These are phyloP conservation scores for Peribatodes rhomboidaria DNA, from an alignment of 2,888 invertebrate species.

Conservation along the genomic window DNA sequence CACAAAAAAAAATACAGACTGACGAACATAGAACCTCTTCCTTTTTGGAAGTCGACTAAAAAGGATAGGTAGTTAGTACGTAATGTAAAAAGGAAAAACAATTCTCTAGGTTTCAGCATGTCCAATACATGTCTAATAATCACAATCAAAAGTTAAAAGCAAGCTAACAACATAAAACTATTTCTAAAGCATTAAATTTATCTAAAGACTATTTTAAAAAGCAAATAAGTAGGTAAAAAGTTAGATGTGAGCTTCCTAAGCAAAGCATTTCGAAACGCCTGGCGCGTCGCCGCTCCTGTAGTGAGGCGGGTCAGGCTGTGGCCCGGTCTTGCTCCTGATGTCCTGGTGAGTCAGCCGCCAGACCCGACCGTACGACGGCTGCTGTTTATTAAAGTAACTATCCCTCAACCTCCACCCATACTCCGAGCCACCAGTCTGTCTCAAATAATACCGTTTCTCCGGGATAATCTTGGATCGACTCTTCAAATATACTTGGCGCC, in stretches of 20 bases:
- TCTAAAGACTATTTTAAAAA: constrained; percentile 9
- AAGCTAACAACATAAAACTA: no score
- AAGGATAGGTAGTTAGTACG: no score
- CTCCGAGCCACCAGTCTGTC: constrained; percentile 54
- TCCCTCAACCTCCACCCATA: constrained; percentile 65
- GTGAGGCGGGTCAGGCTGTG: constrained; percentile 61
- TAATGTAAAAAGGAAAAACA: no score
- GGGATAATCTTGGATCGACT: constrained; percentile 54
- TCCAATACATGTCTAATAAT: no score
- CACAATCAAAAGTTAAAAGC: no score
- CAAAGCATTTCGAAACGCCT: constrained; percentile 47
- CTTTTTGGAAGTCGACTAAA: no score
- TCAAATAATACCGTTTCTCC: constrained; percentile 63
- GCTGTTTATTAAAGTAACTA: constrained; percentile 52
- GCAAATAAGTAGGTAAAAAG: constrained; percentile 12
- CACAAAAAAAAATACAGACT: no score
- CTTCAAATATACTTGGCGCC: constrained; percentile 60
- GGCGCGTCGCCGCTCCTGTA: constrained; percentile 51
- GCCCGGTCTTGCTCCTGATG: constrained; percentile 56
- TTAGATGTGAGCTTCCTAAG: neutral
- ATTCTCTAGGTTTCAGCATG: no score
- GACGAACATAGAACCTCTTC: no score
- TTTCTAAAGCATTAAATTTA: no score
- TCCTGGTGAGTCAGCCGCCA: constrained; percentile 54
- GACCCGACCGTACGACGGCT: constrained; percentile 53